These are phyloP conservation scores for Amphiprion ocellaris DNA, from an alignment of 2,113 vertebrate genomes.

Conservation along the genomic window DNA sequence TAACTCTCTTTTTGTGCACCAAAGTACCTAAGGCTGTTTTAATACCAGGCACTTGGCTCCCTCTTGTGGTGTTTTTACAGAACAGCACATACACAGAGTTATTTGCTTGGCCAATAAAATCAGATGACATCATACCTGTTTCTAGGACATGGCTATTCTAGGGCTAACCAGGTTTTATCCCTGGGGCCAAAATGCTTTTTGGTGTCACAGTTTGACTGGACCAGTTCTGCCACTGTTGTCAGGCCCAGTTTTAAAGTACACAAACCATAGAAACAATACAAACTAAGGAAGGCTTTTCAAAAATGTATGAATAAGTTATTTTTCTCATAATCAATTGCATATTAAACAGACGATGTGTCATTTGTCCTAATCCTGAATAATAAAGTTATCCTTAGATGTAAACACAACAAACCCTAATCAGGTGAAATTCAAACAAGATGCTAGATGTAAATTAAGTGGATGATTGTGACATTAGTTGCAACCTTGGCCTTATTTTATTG, in stretches of 20 bases:
- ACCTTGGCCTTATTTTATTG: not conserved
- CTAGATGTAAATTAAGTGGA: no score
- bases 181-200: conserved; percentile 43
- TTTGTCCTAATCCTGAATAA: not conserved
- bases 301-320: not conserved
- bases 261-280: not conserved
- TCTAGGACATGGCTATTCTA: conserved; percentile 66
- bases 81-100: conserved; percentile 13
- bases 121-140: conserved; percentile 61
- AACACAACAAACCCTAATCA: not conserved
- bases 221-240: conserved; percentile 51
- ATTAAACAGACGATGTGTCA: not conserved
- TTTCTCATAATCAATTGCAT: not conserved
- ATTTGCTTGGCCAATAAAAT: conserved; percentile 31
- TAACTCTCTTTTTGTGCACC: not conserved
- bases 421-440: no score
- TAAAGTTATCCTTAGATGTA: not conserved
- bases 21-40: not conserved
- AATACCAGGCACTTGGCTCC: conserved; percentile 38
- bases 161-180: conserved; percentile 65
- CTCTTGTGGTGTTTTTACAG: conserved; percentile 62
- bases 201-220: conserved; percentile 62
- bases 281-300: conserved; percentile 12
- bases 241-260: conserved; percentile 34
- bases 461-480: no score